Evolutionary conservation across 2,888 invertebrate species (phyloP).

Genomic region (Lamproptera curius): DNA sequence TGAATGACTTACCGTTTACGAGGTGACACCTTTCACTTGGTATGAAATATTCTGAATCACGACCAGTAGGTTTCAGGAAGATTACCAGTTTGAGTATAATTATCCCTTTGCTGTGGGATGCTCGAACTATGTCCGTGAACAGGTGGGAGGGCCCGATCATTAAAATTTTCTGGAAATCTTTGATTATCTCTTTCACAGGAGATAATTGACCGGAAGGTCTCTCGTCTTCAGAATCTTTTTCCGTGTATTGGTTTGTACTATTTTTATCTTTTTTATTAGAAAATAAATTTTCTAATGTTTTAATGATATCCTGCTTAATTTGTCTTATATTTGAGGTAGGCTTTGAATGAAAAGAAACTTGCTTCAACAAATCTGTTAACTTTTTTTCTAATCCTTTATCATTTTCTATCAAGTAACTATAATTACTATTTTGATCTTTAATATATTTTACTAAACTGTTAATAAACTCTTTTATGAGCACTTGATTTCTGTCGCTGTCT

Average conservation of each 20-base stretch:
- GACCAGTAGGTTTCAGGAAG: neutral
- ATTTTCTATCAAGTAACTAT: neutral
- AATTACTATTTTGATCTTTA: slow-evolving; percentile 21
- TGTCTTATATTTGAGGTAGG: slow-evolving; percentile 25
- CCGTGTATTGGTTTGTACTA: neutral
- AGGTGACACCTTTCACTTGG: neutral
- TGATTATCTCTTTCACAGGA: neutral
- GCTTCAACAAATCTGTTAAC: slow-evolving; percentile 40
- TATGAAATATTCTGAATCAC: neutral
- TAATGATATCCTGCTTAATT: slow-evolving; percentile 31
- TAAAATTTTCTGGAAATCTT: neutral
- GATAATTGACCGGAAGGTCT: neutral
- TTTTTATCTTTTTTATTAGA: neutral
- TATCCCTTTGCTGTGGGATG: neutral
- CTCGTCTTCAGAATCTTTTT: neutral
- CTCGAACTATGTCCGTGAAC: neutral
- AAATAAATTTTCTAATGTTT: slow-evolving; percentile 18
- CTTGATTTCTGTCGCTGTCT: slow-evolving; percentile 20
- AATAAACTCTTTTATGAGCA: slow-evolving; percentile 33
- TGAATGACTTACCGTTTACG: neutral
- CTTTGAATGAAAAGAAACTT: slow-evolving; percentile 33
- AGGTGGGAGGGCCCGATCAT: neutral
- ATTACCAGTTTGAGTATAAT: neutral
- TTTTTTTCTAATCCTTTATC: slow-evolving; percentile 32
- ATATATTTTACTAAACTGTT: slow-evolving; percentile 20